Conservation (phyloP, 2,888 invertebrate genomes). For the Drosophila siamana region DNA sequence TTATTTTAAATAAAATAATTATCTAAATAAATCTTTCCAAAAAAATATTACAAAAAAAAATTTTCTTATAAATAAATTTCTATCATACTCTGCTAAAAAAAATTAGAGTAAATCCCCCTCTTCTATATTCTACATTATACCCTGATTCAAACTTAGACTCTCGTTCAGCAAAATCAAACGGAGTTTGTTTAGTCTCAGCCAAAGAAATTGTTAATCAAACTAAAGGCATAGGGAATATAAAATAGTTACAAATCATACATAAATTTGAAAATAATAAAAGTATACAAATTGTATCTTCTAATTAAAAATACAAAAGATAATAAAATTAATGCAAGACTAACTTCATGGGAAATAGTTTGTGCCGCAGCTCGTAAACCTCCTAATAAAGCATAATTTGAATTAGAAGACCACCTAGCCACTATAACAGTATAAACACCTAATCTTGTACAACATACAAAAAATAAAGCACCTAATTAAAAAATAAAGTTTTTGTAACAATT, state of each 20-base stretch:
- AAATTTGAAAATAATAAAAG: too few species aligned
- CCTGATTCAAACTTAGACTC: conserved; percentile 92
- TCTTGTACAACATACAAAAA: not conserved
- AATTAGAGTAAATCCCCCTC: conserved; percentile 90
- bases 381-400: too few species aligned
- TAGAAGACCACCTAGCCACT: too few species aligned
- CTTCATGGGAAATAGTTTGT: too few species aligned
- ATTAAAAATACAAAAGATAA: too few species aligned
- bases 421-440: too few species aligned
- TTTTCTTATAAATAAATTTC: conserved; percentile 89
- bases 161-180: conserved; percentile 92
- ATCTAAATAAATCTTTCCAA: conserved; percentile 86
- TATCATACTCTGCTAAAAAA: conserved; percentile 90
- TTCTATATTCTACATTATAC: conserved; percentile 92
- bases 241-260: too few species aligned
- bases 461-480: conserved; percentile 67
- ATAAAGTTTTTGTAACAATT: conserved; percentile 87
- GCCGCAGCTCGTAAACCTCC: too few species aligned
- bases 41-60: conserved; percentile 88
- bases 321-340: too few species aligned
- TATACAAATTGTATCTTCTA: too few species aligned
- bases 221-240: too few species aligned
- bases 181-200: conserved; percentile 90
- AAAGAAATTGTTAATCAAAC: conserved; percentile 88
- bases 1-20: conserved; percentile 88